Evolutionary conservation across 2,113 vertebrate genomes (phyloP).

Genomic region (Alaudala cheleensis): DNA sequence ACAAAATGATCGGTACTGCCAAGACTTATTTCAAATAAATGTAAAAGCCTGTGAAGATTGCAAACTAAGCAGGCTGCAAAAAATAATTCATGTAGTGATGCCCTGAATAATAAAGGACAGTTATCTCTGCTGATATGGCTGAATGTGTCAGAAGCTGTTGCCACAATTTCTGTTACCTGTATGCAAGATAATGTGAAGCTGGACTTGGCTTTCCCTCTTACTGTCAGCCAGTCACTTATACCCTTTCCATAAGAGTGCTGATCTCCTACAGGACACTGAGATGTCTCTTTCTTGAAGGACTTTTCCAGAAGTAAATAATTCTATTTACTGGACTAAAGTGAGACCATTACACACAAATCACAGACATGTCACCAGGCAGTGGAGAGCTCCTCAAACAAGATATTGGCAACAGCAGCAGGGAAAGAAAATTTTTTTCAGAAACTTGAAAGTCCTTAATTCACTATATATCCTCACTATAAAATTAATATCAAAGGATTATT

Average conservation of each 20-base stretch:
- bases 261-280: background rate
- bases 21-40: background rate
- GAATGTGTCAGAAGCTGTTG: background rate
- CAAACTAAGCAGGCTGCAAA: background rate
- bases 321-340: background rate
- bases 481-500: background rate
- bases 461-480: background rate
- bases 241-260: background rate
- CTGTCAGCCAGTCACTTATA: background rate
- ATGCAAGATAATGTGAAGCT: background rate
- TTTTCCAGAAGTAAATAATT: background rate
- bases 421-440: background rate
- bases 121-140: background rate
- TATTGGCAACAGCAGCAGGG: background rate
- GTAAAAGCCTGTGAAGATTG: background rate
- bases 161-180: background rate
- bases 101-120: background rate
- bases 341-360: background rate
- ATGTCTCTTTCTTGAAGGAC: background rate
- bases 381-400: background rate
- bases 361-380: background rate
- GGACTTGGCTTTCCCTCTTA: background rate
- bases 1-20: background rate
- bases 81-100: background rate
- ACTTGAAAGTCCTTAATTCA: background rate